phyloP scores from a whole-genome alignment of 2,113 vertebrate genomes.

The Actenoides lindsayi region DNA sequence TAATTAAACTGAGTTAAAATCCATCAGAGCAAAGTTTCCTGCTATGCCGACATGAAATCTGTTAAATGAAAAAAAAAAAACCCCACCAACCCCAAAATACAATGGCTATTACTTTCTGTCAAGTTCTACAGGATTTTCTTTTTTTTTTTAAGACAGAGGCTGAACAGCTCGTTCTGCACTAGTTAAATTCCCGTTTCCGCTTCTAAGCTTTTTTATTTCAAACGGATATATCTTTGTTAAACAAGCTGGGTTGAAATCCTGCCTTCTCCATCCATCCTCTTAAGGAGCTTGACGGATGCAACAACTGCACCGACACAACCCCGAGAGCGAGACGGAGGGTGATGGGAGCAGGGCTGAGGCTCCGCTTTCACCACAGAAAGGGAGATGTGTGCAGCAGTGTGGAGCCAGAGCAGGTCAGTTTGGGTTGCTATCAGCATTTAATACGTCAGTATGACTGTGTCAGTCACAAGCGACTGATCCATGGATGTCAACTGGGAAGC shows the following conservation, averaged over 20 bases:
- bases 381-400: neutral
- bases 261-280: neutral
- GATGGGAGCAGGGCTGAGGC: neutral
- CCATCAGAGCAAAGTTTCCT: neutral
- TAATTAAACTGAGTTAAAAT: constrained; percentile 53
- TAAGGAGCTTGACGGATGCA: neutral
- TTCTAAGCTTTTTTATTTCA: neutral
- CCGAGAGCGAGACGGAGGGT: accelerated
- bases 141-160: neutral
- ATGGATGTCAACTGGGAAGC: neutral
- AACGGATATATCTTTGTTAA: neutral
- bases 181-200: neutral
- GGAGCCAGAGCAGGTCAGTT: neutral
- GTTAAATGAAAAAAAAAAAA: neutral
- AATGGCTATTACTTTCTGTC: constrained; percentile 43
- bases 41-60: constrained; percentile 37
- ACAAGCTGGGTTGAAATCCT: neutral
- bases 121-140: neutral
- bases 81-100: neutral
- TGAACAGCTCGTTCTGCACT: neutral
- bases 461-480: neutral
- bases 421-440: neutral
- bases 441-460: accelerated
- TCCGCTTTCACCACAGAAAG: neutral
- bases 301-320: no score